These are phyloP conservation scores for Limnephilus rhombicus DNA, from an alignment of 2,888 invertebrate species.

Conservation along the genomic window DNA sequence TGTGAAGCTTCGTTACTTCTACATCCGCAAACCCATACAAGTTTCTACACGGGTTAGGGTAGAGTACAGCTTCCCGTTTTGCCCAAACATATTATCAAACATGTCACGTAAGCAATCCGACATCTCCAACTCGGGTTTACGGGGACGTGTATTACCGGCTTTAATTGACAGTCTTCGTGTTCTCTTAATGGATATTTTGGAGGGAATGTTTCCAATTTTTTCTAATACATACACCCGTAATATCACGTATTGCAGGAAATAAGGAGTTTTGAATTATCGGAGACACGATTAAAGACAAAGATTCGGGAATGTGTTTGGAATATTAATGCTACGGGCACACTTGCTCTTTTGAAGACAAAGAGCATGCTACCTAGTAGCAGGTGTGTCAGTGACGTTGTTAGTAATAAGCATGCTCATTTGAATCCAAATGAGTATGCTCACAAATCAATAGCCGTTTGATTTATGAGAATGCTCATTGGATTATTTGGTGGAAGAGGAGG, in stretches of 20 bases:
- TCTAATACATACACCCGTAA: not conserved
- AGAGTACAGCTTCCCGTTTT: not conserved
- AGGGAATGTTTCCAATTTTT: not conserved
- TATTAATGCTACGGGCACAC: not conserved
- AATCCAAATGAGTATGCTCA: no score
- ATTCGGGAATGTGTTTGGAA: not conserved
- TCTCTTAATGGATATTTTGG: slow-evolving; percentile 14
- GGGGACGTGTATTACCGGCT: slow-evolving; percentile 35
- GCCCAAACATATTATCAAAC: slow-evolving; percentile 14
- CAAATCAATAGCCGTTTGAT: no score
- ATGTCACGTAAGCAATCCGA: slow-evolving; percentile 43
- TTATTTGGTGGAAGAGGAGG: no score
- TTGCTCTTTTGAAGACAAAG: no score
- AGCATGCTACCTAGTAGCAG: no score
- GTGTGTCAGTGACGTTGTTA: no score
- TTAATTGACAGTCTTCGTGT: slow-evolving; percentile 41
- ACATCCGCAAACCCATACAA: not conserved
- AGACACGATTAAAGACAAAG: not conserved
- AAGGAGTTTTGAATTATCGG: not conserved
- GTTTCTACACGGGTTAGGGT: not conserved
- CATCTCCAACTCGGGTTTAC: slow-evolving; percentile 25
- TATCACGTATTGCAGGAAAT: not conserved
- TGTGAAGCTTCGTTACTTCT: slow-evolving; percentile 20
- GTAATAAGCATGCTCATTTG: no score
- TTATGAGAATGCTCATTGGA: no score